Conservation (phyloP, 2,888 invertebrate species). For the Volucella zonaria region DNA sequence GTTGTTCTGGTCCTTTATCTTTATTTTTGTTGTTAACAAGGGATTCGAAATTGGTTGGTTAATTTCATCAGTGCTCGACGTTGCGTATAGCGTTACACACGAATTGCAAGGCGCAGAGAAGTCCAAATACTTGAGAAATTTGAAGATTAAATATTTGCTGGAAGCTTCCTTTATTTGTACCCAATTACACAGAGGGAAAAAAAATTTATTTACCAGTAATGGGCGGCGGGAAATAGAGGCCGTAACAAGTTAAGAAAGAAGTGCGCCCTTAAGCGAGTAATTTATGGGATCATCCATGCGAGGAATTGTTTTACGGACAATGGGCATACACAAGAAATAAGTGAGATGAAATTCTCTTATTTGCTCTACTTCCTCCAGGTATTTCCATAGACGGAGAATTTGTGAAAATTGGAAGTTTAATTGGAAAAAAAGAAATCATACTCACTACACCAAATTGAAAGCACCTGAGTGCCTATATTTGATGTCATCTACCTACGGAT, state of each 20-base stretch:
- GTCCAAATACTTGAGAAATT: constrained; percentile 29
- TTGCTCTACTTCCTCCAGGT: constrained; percentile 6
- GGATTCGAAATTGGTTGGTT: constrained; percentile 57
- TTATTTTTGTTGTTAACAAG: background rate
- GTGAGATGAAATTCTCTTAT: constrained; percentile 35
- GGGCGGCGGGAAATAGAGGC: background rate
- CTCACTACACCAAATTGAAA: too few relatives aligned
- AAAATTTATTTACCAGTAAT: constrained; percentile 29
- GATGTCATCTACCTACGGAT: too few relatives aligned
- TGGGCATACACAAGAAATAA: constrained; percentile 35
- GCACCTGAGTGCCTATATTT: too few relatives aligned
- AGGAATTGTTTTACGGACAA: constrained; percentile 50
- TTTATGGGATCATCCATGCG: constrained; percentile 51
- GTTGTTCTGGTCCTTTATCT: constrained; percentile 26
- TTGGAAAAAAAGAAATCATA: background rate
- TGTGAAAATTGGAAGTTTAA: constrained; percentile 8
- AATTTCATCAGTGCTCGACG: constrained; percentile 55
- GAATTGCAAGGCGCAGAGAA: constrained; percentile 25
- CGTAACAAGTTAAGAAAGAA: too few relatives aligned
- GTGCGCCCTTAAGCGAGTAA: constrained; percentile 32
- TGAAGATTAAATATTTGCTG: constrained; percentile 58
- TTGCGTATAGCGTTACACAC: constrained; percentile 55
- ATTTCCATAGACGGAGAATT: constrained; percentile 15
- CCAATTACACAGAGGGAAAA: constrained; percentile 44
- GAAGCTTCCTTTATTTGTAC: constrained; percentile 52